Conservation (phyloP, 2,113 vertebrate genomes). For the Nothobranchius kuhntae region DNA sequence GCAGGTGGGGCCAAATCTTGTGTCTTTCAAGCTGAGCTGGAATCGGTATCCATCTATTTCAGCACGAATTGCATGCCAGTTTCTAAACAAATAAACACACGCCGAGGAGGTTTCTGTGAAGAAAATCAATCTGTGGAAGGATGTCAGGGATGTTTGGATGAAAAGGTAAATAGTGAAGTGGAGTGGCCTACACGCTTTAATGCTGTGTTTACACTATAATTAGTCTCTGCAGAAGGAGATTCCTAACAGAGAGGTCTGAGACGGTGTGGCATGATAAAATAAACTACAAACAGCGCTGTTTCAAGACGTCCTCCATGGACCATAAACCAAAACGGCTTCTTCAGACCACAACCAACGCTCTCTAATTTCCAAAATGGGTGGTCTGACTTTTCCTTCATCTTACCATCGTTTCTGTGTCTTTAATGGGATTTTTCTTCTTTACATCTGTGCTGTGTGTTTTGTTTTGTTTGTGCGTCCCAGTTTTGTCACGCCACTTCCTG, state of each 20-base stretch:
- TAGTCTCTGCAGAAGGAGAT: slow-evolving; percentile 79
- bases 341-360: slow-evolving; percentile 74
- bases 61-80: slow-evolving; percentile 54
- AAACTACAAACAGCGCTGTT: slow-evolving; percentile 76
- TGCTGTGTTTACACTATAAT: slow-evolving; percentile 93
- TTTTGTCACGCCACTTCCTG: slow-evolving; percentile 71
- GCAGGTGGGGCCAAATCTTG: slow-evolving; percentile 47
- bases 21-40: slow-evolving; percentile 75
- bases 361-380: slow-evolving; percentile 77
- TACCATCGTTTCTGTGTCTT: slow-evolving; percentile 23
- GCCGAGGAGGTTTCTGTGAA: slow-evolving; percentile 58
- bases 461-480: slow-evolving; percentile 17
- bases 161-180: slow-evolving; percentile 76
- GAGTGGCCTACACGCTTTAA: slow-evolving; percentile 79
- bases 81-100: slow-evolving; percentile 73
- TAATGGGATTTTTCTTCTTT: slow-evolving; percentile 31
- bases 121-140: slow-evolving; percentile 69
- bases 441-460: slow-evolving; percentile 40
- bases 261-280: slow-evolving; percentile 73
- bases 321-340: slow-evolving; percentile 74
- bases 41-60: slow-evolving; percentile 70
- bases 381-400: slow-evolving; percentile 51
- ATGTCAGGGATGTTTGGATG: slow-evolving; percentile 76
- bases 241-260: slow-evolving; percentile 77
- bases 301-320: slow-evolving; percentile 79